These are phyloP conservation scores for Acrocephalus arundinaceus DNA, from an alignment of 2,113 vertebrate species.

Conservation along the genomic window DNA sequence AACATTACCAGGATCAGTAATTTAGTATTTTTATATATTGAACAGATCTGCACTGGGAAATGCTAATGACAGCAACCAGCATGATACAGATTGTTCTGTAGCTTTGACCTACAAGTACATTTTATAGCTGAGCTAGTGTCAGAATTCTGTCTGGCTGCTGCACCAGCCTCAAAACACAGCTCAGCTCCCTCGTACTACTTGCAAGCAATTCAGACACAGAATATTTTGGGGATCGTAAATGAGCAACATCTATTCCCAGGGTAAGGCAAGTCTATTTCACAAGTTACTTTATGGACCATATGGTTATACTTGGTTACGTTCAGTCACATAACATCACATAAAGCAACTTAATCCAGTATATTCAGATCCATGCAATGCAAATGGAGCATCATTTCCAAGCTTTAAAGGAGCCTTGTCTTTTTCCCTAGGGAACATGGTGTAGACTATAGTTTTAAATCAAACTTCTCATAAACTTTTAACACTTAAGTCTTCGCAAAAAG, in stretches of 20 bases:
- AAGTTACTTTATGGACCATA: slow-evolving; percentile 66
- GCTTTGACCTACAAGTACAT: slow-evolving; percentile 18
- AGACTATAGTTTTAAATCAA: slow-evolving; percentile 40
- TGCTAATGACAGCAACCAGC: not conserved
- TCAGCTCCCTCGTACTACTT: not conserved
- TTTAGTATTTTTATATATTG: not conserved
- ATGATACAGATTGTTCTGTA: not conserved
- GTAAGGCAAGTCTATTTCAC: slow-evolving; percentile 60
- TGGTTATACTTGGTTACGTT: slow-evolving; percentile 49
- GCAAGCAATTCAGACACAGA: slow-evolving; percentile 10
- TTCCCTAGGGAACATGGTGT: not conserved
- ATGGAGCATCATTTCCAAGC: slow-evolving; percentile 38
- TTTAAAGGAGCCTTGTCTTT: slow-evolving; percentile 26
- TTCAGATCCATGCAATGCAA: slow-evolving; percentile 51
- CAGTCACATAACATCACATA: slow-evolving; percentile 56
- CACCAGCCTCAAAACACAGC: not conserved
- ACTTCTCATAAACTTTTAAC: slow-evolving; percentile 37
- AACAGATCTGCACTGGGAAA: not conserved
- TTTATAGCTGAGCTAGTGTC: slow-evolving; percentile 8
- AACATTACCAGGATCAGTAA: not conserved
- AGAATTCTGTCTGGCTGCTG: slow-evolving; percentile 9
- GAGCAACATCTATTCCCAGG: slow-evolving; percentile 53
- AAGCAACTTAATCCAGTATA: slow-evolving; percentile 49
- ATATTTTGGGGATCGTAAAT: slow-evolving; percentile 51
- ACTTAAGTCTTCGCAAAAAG: not conserved